A percentile compares a stretch with the other conserved stretches of the same genome.
Evolutionary conservation across 37 sponge, comb jelly and placozoan species (phyloP).

Genomic region (Hormiphora californensis): DNA sequence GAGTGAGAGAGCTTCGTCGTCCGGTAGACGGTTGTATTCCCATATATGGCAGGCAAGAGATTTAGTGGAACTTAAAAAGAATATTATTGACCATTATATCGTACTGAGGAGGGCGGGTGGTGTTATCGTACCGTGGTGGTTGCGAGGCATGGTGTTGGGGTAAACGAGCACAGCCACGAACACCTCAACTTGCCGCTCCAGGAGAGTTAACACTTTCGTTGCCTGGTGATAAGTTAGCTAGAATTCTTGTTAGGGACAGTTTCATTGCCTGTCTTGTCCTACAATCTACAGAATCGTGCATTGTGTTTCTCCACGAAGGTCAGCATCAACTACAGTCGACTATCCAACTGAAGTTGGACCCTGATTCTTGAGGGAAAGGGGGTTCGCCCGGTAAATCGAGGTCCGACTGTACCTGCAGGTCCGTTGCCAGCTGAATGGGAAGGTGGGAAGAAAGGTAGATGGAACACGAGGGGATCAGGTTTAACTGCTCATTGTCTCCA

Average conservation of each 20-base stretch:
- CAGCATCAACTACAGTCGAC: too few species aligned
- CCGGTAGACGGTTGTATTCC: too few species aligned
- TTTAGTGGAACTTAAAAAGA: too few species aligned
- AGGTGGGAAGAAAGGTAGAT: slow-evolving; percentile 11
- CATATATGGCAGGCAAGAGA: too few species aligned
- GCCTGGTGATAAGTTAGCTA: too few species aligned
- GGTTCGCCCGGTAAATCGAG: too few species aligned
- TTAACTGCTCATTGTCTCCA: neutral
- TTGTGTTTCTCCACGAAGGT: neutral
- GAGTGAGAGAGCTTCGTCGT: too few species aligned
- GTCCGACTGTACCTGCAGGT: slow-evolving; percentile 34
- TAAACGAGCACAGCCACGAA: neutral
- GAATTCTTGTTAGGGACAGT: neutral
- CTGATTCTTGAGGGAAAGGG: too few species aligned
- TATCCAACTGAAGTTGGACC: too few species aligned
- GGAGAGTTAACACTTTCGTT: neutral
- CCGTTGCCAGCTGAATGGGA: slow-evolving; percentile 30
- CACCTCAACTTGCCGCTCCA: slow-evolving; percentile 27
- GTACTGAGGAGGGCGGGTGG: too few species aligned
- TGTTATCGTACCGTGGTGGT: slow-evolving; percentile 54
- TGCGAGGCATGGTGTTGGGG: slow-evolving; percentile 35
- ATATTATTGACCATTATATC: too few species aligned
- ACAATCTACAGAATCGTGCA: neutral
- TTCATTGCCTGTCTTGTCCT: too few species aligned
- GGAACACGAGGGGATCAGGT: slow-evolving; percentile 33